Conservation (phyloP, 1,140 invertebrate genomes). For the Scaptomyza montana region DNA sequence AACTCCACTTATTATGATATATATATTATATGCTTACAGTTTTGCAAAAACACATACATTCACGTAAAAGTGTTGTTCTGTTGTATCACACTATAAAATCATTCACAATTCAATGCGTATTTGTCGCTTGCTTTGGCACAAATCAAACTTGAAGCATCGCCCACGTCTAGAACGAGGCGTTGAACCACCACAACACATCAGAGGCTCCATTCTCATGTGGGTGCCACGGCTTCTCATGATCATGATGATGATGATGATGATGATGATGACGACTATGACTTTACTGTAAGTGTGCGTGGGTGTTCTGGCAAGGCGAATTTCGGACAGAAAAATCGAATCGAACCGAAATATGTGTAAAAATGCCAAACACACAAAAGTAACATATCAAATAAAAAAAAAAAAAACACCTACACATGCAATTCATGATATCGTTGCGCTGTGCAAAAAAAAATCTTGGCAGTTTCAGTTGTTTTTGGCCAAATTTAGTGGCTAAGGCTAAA, state of each 20-base stretch:
- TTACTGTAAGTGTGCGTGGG: slow-evolving; percentile 23
- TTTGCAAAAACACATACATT: slow-evolving; percentile 1
- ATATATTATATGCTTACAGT: not conserved
- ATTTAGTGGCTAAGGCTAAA: slow-evolving; percentile 39
- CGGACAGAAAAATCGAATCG: slow-evolving; percentile 40
- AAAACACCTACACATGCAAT: slow-evolving; percentile 37
- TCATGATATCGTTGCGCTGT: slow-evolving; percentile 10
- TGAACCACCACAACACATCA: slow-evolving; percentile 52
- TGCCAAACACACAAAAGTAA: slow-evolving; percentile 7
- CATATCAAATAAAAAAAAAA: slow-evolving; percentile 8
- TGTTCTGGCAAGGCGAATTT: slow-evolving; percentile 47
- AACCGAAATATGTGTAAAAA: slow-evolving; percentile 34
- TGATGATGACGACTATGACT: slow-evolving; percentile 26
- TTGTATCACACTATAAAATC: slow-evolving; percentile 38
- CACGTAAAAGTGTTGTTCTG: not conserved
- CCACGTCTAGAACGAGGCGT: slow-evolving; percentile 78
- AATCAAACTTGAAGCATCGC: slow-evolving; percentile 77
- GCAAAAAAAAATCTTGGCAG: slow-evolving; percentile 12
- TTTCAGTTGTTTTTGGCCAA: slow-evolving; percentile 1
- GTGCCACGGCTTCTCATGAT: slow-evolving; percentile 8
- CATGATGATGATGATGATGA: too few species aligned
- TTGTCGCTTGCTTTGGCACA: slow-evolving; percentile 64
- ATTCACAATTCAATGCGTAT: slow-evolving; percentile 73
- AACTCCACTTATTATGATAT: not conserved
- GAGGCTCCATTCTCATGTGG: slow-evolving; percentile 21